Evolutionary conservation across 2,113 vertebrate genomes (phyloP).

Genomic region (Seriola rivoliana): DNA sequence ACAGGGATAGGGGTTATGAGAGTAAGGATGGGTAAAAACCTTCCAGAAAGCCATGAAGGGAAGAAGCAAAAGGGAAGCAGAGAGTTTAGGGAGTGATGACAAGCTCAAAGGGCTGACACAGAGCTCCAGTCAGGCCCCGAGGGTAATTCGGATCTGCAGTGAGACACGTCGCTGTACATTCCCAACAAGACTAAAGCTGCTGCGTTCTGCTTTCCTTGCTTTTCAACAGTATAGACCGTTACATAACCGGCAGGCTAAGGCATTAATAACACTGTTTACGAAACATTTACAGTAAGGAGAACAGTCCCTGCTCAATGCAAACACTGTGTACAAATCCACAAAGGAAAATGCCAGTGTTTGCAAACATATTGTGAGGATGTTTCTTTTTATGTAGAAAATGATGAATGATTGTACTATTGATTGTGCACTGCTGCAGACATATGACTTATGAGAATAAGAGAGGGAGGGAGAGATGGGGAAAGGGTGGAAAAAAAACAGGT

Average conservation of each 20-base stretch:
- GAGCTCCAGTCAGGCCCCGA: conserved; percentile 18
- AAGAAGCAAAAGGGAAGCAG: neutral
- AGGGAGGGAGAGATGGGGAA: neutral
- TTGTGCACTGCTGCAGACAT: neutral
- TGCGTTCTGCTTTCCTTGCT: conserved; percentile 21
- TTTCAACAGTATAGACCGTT: conserved; percentile 4
- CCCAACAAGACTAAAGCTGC: conserved; percentile 32
- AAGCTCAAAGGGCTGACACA: conserved; percentile 5
- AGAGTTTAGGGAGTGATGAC: neutral
- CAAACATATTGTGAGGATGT: neutral
- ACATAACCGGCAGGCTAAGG: conserved; percentile 18
- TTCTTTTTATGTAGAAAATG: neutral
- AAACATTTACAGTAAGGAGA: conserved; percentile 22
- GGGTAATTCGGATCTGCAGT: conserved; percentile 25
- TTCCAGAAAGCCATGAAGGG: neutral
- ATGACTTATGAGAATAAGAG: neutral
- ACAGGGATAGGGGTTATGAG: neutral
- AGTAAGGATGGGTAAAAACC: neutral
- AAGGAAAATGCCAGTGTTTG: neutral
- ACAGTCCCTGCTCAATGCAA: neutral
- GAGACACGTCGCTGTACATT: conserved; percentile 23
- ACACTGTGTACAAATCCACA: neutral
- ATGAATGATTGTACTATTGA: neutral
- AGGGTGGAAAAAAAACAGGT: neutral
- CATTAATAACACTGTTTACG: neutral